A percentile compares a stretch with the other conserved stretches of the same genome.
These are phyloP conservation scores for Hypotaenidia okinawae DNA, from an alignment of 2,797 vertebrate species.

Conservation along the genomic window DNA sequence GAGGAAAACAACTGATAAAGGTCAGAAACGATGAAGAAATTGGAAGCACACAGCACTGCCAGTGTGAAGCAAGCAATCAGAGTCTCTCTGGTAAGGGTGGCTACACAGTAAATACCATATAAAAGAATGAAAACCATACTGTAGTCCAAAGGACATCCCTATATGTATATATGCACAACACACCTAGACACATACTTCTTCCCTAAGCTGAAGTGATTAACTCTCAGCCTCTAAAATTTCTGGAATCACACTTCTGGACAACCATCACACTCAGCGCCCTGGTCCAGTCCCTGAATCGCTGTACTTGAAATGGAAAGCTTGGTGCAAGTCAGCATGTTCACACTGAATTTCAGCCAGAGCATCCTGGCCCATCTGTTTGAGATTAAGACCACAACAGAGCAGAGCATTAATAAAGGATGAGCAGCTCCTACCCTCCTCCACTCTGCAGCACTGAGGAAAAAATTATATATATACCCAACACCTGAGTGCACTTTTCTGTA, in stretches of 20 bases:
- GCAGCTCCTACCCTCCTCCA: not conserved
- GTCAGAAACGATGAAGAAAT: not conserved
- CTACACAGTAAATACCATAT: not conserved
- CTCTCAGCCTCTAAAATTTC: not conserved
- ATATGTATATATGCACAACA: not conserved
- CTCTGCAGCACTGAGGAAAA: not conserved
- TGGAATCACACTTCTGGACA: not conserved
- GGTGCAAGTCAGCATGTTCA: not conserved
- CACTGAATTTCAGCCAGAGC: not conserved
- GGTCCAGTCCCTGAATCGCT: not conserved
- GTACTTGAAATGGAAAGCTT: not conserved
- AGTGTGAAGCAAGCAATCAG: not conserved
- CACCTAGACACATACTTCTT: not conserved
- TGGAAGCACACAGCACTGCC: not conserved
- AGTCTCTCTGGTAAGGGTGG: not conserved
- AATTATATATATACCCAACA: not conserved
- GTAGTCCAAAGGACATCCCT: not conserved
- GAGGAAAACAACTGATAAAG: not conserved
- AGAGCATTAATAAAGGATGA: slow-evolving; percentile 42
- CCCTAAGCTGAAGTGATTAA: not conserved
- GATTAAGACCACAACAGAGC: slow-evolving; percentile 38
- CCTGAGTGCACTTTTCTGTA: slow-evolving; percentile 5
- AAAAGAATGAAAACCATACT: not conserved
- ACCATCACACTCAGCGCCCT: not conserved
- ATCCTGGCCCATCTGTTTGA: slow-evolving; percentile 36